These are phyloP conservation scores for Alectura lathami DNA, from an alignment of 2,113 vertebrate genomes.

Conservation along the genomic window DNA sequence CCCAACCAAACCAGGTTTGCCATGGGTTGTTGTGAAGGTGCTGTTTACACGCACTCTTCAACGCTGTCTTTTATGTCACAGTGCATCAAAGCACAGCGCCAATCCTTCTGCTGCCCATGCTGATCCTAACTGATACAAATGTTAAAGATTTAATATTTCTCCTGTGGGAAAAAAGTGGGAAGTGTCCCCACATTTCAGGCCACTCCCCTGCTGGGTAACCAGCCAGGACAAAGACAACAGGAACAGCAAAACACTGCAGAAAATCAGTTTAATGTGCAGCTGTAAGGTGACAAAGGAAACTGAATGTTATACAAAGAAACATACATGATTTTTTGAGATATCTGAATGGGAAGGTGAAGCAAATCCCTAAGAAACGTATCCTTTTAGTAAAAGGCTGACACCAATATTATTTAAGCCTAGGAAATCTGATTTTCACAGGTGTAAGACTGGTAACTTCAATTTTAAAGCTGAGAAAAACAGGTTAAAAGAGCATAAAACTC, in stretches of 20 bases:
- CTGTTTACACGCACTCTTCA: rapidly evolving
- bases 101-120: background rate
- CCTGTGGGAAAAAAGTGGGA: no score
- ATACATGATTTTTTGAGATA: background rate
- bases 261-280: constrained; percentile 5
- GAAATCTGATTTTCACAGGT: background rate
- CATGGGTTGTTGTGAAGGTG: background rate
- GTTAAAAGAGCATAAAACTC: background rate
- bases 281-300: background rate
- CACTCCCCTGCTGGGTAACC: background rate
- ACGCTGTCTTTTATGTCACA: background rate
- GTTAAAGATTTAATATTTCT: background rate
- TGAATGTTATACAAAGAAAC: background rate
- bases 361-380: background rate
- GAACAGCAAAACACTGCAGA: background rate
- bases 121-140: background rate
- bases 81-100: background rate
- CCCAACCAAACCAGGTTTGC: background rate
- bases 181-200: background rate
- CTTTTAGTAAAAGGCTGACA: background rate
- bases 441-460: background rate
- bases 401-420: background rate
- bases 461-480: background rate
- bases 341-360: background rate
- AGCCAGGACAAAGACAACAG: background rate